Percentiles rank a stretch among this genome's conserved stretches.
phyloP scores from a whole-genome alignment of 2,888 invertebrate genomes.

The Lasius fuliginosus region DNA sequence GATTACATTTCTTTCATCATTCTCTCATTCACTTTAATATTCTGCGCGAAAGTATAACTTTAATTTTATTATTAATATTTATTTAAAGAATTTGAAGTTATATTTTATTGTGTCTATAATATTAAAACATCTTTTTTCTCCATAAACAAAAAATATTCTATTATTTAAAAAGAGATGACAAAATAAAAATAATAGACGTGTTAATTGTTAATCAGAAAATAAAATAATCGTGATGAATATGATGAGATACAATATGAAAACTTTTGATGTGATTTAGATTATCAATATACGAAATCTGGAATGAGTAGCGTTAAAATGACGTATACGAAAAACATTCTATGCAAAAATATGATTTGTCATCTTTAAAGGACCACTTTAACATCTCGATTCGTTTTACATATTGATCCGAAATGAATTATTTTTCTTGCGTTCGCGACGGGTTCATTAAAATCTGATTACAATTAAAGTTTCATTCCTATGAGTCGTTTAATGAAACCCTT shows the following conservation, averaged over 20 bases:
- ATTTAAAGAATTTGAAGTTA: not conserved
- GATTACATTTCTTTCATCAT: not conserved
- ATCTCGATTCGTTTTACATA: constrained; percentile 3
- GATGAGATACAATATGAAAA: not conserved
- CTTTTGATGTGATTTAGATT: not conserved
- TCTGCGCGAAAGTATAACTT: not conserved
- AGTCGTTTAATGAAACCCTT: constrained; percentile 41
- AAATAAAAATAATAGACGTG: constrained; percentile 5
- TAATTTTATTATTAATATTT: constrained; percentile 13
- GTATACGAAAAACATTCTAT: not conserved
- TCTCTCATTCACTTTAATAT: not conserved
- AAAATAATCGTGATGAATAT: constrained; percentile 3
- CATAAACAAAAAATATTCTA: not conserved
- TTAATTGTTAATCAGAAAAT: not conserved
- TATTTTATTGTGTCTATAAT: not conserved
- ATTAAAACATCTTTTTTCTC: not conserved
- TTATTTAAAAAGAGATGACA: not conserved
- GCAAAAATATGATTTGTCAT: not conserved
- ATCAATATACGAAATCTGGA: not conserved
- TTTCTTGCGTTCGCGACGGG: not conserved
- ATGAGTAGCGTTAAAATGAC: not conserved
- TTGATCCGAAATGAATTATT: not conserved
- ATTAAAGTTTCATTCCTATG: constrained; percentile 31
- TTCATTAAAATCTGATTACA: constrained; percentile 20
- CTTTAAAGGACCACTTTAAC: not conserved